Evolutionary conservation across 2,797 vertebrate genomes (phyloP).

Genomic region (Hipposideros larvatus): DNA sequence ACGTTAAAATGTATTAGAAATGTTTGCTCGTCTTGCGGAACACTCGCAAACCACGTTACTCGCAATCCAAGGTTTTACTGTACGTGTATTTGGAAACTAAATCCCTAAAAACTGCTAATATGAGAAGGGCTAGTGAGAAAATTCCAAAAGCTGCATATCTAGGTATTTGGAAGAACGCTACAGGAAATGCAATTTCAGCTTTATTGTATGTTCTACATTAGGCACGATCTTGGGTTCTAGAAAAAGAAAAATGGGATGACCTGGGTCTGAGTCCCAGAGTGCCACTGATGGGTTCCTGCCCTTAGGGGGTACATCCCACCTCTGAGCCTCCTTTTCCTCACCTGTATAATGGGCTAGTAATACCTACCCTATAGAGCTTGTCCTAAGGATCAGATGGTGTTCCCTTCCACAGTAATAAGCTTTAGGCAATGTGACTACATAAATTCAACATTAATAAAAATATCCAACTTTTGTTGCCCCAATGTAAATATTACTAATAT

Average conservation of each 20-base stretch:
- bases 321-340: neutral
- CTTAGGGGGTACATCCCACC: neutral
- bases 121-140: neutral
- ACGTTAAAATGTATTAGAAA: no score
- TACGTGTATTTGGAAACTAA: neutral
- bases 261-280: neutral
- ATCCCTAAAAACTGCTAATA: neutral
- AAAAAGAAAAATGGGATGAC: neutral
- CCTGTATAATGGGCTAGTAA: neutral
- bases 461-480: neutral
- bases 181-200: neutral
- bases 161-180: neutral
- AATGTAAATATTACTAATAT: neutral
- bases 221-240: neutral
- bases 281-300: neutral
- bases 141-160: neutral
- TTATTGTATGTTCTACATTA: neutral
- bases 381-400: neutral
- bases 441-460: constrained; percentile 17
- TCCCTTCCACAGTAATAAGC: neutral
- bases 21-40: no score
- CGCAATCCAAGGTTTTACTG: no score
- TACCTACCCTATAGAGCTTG: neutral
- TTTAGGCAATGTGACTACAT: neutral
- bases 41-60: no score